phyloP scores from a whole-genome alignment of 2,888 invertebrate species.

The Busseola fusca region DNA sequence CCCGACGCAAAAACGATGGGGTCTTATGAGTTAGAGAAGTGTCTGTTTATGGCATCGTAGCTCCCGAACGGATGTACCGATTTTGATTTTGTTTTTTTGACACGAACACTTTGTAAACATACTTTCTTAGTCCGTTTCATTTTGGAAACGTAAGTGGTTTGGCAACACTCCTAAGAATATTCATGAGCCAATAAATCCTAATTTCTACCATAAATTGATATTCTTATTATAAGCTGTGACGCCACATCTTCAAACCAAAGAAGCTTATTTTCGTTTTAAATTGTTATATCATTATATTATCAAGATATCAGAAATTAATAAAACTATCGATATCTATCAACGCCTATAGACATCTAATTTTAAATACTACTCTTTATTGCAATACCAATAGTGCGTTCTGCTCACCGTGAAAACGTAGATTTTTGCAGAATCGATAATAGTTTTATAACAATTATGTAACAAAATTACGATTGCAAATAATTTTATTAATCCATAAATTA shows the following conservation, averaged over 20 bases:
- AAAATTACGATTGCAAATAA: constrained; percentile 7
- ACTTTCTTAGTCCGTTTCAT: not conserved
- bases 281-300: constrained; percentile 14
- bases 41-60: too few relatives aligned
- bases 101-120: not conserved
- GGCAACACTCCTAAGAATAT: not conserved
- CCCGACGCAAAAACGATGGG: too few relatives aligned
- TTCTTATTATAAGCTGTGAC: not conserved
- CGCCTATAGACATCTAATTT: not conserved
- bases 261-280: not conserved
- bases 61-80: too few relatives aligned
- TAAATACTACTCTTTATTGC: not conserved
- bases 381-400: not conserved
- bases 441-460: constrained; percentile 7
- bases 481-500: constrained; percentile 2
- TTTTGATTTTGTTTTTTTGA: not conserved
- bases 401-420: too few relatives aligned
- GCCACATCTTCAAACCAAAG: constrained; percentile 17
- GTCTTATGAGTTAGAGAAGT: too few relatives aligned
- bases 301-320: not conserved
- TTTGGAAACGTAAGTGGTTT: constrained; percentile 22
- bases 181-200: not conserved
- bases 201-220: not conserved
- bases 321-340: not conserved
- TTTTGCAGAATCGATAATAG: not conserved